A percentile compares a stretch with the other conserved stretches of the same genome.
Evolutionary conservation across 2,888 invertebrate genomes (phyloP).

Genomic region (Agrypnus murinus): DNA sequence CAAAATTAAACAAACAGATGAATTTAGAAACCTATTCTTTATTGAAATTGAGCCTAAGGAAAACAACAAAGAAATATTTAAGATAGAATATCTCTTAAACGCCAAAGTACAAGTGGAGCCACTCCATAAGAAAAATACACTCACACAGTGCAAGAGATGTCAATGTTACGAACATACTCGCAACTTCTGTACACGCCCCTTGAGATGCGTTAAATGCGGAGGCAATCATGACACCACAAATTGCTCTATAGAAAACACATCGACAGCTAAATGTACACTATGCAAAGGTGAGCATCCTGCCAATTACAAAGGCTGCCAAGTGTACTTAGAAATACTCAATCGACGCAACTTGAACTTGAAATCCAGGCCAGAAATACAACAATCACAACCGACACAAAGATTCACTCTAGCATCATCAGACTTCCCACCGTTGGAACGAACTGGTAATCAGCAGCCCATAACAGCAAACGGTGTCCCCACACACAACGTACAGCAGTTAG

Average conservation of each 20-base stretch:
- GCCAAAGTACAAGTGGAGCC: conserved; percentile 24
- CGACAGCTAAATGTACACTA: too few species aligned
- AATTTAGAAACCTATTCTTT: conserved; percentile 17
- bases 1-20: conserved; percentile 15
- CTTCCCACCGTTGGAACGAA: background rate
- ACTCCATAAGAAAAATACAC: conserved; percentile 16
- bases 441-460: background rate
- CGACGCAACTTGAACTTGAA: background rate
- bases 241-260: too few species aligned
- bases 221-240: background rate
- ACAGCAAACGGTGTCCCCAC: background rate
- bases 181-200: conserved; percentile 1
- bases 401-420: conserved; percentile 2
- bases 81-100: conserved; percentile 2
- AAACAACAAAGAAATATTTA: conserved; percentile 22
- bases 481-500: background rate
- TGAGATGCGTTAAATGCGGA: background rate
- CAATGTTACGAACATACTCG: conserved; percentile 19
- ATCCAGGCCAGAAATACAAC: background rate
- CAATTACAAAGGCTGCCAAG: too few species aligned
- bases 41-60: conserved; percentile 15
- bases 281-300: too few species aligned
- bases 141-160: too few species aligned
- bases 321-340: background rate
- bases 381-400: background rate